Conservation (phyloP, 2,888 invertebrate species). For the Hedychridium roseum region DNA sequence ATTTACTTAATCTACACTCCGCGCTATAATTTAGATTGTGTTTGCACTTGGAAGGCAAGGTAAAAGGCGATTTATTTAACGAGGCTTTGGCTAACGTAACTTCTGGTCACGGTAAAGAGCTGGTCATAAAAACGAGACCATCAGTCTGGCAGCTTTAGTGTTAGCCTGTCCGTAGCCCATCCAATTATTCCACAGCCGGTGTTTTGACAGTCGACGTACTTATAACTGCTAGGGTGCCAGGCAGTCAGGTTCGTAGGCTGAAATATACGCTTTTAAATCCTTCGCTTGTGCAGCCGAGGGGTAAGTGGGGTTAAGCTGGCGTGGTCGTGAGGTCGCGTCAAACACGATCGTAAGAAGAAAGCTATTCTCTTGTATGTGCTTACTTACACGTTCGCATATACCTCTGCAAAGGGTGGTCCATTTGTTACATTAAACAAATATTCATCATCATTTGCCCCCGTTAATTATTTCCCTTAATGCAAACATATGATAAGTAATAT, state of each 20-base stretch:
- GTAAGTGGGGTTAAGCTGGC: conserved; percentile 59
- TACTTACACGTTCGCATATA: conserved; percentile 11
- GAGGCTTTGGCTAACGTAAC: no score
- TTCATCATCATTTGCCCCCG: no score
- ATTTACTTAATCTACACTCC: no score
- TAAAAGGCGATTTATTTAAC: no score
- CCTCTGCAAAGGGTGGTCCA: conserved; percentile 3
- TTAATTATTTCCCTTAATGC: no score
- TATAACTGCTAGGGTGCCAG: conserved; percentile 19
- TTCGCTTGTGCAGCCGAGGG: conserved; percentile 44
- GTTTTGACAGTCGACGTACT: conserved; percentile 34
- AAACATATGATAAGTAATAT: no score
- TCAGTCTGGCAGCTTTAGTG: no score
- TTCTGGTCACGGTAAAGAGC: no score
- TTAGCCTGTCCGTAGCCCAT: neutral
- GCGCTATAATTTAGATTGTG: no score
- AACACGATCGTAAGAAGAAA: conserved; percentile 52
- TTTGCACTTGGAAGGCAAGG: no score
- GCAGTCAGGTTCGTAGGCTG: conserved; percentile 24
- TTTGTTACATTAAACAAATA: no score
- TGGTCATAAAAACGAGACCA: no score
- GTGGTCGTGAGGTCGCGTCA: conserved; percentile 56
- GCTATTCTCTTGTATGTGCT: conserved; percentile 17
- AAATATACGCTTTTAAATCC: conserved; percentile 53
- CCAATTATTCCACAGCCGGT: conserved; percentile 18